Base-by-base conservation (phyloP, 2,113 vertebrate genomes). In the Epinephelus moara region DNA sequence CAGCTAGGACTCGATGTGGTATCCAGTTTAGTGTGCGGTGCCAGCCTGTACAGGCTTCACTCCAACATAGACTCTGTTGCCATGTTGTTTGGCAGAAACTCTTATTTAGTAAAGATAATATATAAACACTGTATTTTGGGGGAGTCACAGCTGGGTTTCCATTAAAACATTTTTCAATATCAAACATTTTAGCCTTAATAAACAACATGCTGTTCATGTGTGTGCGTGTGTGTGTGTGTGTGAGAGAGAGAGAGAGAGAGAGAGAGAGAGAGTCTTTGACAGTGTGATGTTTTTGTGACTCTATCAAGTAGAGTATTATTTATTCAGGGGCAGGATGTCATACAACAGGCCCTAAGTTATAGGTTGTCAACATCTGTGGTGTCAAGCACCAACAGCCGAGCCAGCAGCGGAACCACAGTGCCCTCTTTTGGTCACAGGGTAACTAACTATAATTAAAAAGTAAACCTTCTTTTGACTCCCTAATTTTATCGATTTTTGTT, bases 391-490 rank as follows among this genome's bases (percentile, higher is more conserved):
- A 33, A 15, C 45, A 71, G 33, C 21, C 0, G 9, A 42, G 18
- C 23, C 49, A 66, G 40, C 52, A 84, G 40, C 67, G 78, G 75
- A 75, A 70, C 72, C 75, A 89, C 47, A 82, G 81, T 56, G 68
- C 86, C 92, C 89, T 87, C 90, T 19, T 66, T 71, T 88, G 92
- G 84, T 75, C 63, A 64, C 33, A 64, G 27, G 7, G 15, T 11
- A 73, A 40, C 30, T 37, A 42, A 13, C 70, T 11, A 0, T 47
- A 15, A 50, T 49, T 61, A 19, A 23, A n/a, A 49, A 19, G 8
- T 4, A 27, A 70, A 21, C 7, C 23, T 33, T 37, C 33, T 37
- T 70, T 47, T 56, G 11, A 50, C 25, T 40, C 27, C 42, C 6
- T 23, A 30, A 15, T 6, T 81, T 18, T 1, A 59, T 40, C 10